phyloP scores from a whole-genome alignment of 1,140 invertebrate genomes.

The Drosophila melanogaster region Release_6_plus_ISO1_MT NT_033777.3:17328501-17329000 shows the following conservation, averaged over 20 bases:
- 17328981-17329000: conserved; percentile 3
- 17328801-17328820: conserved; percentile 71
- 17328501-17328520: conserved; percentile 11
- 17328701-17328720: conserved; percentile 27
- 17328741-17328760: conserved; percentile 34
- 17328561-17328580: conserved; percentile 12
- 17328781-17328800: conserved; percentile 80
- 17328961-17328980: conserved; percentile 43
- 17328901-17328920: conserved; percentile 62
- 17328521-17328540: conserved; percentile 77
- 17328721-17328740: conserved; percentile 43
- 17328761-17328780: conserved; percentile 79
- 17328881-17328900: conserved; percentile 23
- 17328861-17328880: conserved; percentile 35
- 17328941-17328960: conserved; percentile 61
- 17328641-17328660: conserved; percentile 48
- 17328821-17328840: conserved; percentile 49
- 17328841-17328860: conserved; percentile 62
- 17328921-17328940: conserved; percentile 15
- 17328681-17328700: conserved; percentile 44
- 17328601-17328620: conserved; percentile 21
- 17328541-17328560: conserved; percentile 75
- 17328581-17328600: conserved; percentile 6
- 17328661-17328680: conserved; percentile 77
- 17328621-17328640: conserved; percentile 29